Conservation (phyloP, 2,113 vertebrate species). For the Poeciliopsis turrubarensis region DNA sequence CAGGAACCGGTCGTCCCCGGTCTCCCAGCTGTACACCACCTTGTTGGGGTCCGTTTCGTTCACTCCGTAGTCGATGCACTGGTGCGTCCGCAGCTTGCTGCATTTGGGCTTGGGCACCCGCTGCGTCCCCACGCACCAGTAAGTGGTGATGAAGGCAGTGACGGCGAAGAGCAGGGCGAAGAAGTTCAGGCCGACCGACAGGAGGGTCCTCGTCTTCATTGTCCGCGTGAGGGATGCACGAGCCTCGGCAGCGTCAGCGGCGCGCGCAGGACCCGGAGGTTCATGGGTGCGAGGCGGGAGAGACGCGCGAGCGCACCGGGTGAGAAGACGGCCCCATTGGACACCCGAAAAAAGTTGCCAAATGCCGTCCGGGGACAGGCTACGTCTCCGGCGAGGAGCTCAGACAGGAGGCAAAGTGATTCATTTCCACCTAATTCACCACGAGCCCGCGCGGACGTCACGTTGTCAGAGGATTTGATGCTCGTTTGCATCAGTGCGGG, state of each 20-base stretch:
- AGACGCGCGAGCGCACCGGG: slow-evolving; percentile 16
- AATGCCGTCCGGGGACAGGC: neutral
- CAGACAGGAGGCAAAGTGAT: slow-evolving; percentile 17
- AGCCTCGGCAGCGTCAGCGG: slow-evolving; percentile 2
- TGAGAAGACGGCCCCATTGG: slow-evolving; percentile 8
- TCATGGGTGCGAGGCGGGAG: slow-evolving; percentile 37
- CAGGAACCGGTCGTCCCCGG: slow-evolving; percentile 91
- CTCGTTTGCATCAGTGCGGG: slow-evolving; percentile 29
- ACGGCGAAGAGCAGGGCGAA: slow-evolving; percentile 79
- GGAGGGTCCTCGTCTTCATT: slow-evolving; percentile 91
- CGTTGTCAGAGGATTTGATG: slow-evolving; percentile 69
- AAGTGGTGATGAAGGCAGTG: slow-evolving; percentile 90
- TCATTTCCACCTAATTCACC: slow-evolving; percentile 2
- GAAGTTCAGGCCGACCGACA: slow-evolving; percentile 87
- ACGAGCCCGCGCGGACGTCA: slow-evolving; percentile 47
- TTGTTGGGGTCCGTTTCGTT: slow-evolving; percentile 86
- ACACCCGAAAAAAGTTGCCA: neutral
- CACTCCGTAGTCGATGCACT: slow-evolving; percentile 89
- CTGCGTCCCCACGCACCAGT: slow-evolving; percentile 95
- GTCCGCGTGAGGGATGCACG: slow-evolving; percentile 61
- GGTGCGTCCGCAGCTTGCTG: slow-evolving; percentile 80
- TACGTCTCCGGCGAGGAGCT: neutral
- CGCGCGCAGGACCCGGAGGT: slow-evolving; percentile 36
- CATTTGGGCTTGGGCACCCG: slow-evolving; percentile 81
- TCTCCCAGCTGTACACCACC: slow-evolving; percentile 94